Evolutionary conservation across 2,113 vertebrate genomes (phyloP).

Genomic region (Scortum barcoo): DNA sequence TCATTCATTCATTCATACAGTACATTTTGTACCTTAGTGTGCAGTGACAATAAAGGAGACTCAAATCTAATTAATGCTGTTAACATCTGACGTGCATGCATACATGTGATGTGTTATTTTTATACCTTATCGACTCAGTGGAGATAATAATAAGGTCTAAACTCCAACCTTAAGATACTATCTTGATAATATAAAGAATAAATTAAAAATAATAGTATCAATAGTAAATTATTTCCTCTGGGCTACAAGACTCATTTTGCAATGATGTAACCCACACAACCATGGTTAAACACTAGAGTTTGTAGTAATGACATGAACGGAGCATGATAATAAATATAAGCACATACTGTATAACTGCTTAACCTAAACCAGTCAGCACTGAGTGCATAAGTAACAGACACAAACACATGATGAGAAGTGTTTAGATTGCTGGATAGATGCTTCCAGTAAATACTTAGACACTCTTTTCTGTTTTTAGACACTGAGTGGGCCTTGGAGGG

Average conservation of each 20-base stretch:
- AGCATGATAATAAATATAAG: not conserved
- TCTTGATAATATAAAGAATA: not conserved
- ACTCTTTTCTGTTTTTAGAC: constrained; percentile 26
- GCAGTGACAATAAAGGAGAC: not conserved
- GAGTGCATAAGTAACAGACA: constrained; percentile 7
- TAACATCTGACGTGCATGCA: too few relatives aligned
- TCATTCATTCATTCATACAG: not conserved
- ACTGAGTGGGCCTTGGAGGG: constrained; percentile 21
- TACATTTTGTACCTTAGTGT: not conserved
- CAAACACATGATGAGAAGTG: not conserved
- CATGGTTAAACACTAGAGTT: not conserved
- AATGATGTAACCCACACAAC: not conserved
- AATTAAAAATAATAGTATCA: not conserved
- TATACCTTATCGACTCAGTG: not conserved
- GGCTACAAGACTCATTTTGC: too few relatives aligned
- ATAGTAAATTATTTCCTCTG: not conserved
- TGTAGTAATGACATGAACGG: not conserved
- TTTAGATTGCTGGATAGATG: constrained; percentile 13
- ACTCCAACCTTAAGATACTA: not conserved
- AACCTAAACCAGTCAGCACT: not conserved
- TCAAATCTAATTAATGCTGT: too few relatives aligned
- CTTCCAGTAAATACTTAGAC: constrained; percentile 36
- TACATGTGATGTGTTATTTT: not conserved
- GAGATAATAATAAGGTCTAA: not conserved
- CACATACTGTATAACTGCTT: constrained; percentile 18